Evolutionary conservation across 2,113 vertebrate species (phyloP).

Genomic region (Glareola pratincola): DNA sequence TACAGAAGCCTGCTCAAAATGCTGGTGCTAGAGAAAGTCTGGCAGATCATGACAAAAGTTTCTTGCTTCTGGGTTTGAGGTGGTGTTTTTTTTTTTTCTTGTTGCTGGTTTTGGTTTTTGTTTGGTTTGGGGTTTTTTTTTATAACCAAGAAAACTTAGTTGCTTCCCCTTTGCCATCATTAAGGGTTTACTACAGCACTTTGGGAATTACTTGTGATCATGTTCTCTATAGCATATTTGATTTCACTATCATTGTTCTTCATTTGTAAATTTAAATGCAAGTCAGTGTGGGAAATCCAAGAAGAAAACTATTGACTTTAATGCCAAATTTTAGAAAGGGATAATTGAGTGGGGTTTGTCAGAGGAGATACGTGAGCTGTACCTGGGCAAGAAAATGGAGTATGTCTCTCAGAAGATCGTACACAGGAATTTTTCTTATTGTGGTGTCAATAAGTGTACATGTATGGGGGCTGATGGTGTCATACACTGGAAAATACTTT

Average conservation of each 20-base stretch:
- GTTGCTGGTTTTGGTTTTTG: background rate
- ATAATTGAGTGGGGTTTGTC: background rate
- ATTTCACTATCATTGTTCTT: background rate
- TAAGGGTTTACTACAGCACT: background rate
- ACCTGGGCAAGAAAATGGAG: background rate
- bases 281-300: background rate
- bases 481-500: background rate
- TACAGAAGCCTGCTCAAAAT: background rate
- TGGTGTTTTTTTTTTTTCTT: background rate
- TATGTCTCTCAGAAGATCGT: background rate
- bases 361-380: background rate
- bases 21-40: background rate
- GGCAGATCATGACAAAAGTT: background rate
- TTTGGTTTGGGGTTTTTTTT: background rate
- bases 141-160: background rate
- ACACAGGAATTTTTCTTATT: background rate
- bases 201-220: background rate
- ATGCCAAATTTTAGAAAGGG: background rate
- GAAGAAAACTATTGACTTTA: background rate
- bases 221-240: background rate
- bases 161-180: background rate
- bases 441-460: background rate
- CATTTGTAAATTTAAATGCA: background rate
- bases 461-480: background rate
- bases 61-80: background rate